These are phyloP conservation scores for Aspidapion aeneum DNA, from an alignment of 2,888 invertebrate genomes.

Conservation along the genomic window DNA sequence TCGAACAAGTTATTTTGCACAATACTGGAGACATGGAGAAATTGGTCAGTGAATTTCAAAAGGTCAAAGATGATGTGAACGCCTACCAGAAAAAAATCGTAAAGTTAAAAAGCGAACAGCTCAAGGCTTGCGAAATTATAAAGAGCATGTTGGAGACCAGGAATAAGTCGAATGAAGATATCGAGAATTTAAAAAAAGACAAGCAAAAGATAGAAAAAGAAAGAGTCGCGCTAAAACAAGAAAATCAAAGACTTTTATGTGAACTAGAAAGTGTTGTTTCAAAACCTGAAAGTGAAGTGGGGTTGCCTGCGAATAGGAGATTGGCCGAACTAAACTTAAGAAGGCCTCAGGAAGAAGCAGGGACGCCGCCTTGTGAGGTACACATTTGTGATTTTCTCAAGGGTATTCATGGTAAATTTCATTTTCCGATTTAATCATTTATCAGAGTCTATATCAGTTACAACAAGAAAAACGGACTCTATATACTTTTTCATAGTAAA, in stretches of 20 bases:
- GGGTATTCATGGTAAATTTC: slow-evolving; percentile 22
- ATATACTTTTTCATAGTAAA: no score
- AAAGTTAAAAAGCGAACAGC: slow-evolving; percentile 44
- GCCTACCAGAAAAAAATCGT: slow-evolving; percentile 35
- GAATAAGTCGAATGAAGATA: slow-evolving; percentile 41
- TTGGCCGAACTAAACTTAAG: slow-evolving; percentile 15
- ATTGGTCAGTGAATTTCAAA: slow-evolving; percentile 25
- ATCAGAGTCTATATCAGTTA: neutral
- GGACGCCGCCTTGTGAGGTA: slow-evolving; percentile 39
- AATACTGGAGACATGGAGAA: slow-evolving; percentile 21
- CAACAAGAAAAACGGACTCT: no score
- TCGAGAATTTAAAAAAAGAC: slow-evolving; percentile 39
- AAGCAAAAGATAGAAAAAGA: slow-evolving; percentile 19
- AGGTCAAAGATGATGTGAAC: slow-evolving; percentile 30
- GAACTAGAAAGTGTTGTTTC: slow-evolving; percentile 34
- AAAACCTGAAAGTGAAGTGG: slow-evolving; percentile 24
- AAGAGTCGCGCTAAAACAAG: slow-evolving; percentile 4
- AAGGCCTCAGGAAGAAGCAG: slow-evolving; percentile 17
- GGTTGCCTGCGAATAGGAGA: slow-evolving; percentile 3
- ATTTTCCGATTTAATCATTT: slow-evolving; percentile 17
- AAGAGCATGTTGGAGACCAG: slow-evolving; percentile 43
- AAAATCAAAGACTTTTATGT: slow-evolving; percentile 18
- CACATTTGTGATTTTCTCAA: slow-evolving; percentile 12
- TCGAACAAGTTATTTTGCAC: slow-evolving; percentile 17
- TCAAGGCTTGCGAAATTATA: slow-evolving; percentile 47